A percentile compares a stretch with the other conserved stretches of the same genome.
Evolutionary conservation across 2,797 vertebrate species (phyloP).

Genomic region (Anableps anableps): DNA sequence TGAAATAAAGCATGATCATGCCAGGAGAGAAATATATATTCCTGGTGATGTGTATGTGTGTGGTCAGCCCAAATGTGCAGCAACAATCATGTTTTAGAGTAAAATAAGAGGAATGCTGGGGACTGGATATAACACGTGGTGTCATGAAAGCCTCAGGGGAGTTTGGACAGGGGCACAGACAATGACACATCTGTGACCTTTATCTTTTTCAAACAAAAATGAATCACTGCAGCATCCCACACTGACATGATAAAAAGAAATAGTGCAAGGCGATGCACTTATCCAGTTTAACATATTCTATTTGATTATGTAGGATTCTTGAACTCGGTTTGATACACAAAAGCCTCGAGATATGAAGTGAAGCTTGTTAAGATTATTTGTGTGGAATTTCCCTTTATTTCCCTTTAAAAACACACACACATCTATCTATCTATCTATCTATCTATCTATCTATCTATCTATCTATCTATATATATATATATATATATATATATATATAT

Average conservation of each 20-base stretch:
- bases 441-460: neutral
- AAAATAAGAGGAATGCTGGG: conserved; percentile 4
- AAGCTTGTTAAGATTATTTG: conserved; percentile 15
- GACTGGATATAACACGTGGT: conserved; percentile 46
- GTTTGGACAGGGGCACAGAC: conserved; percentile 55
- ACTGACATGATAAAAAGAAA: conserved; percentile 51
- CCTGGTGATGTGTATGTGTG: conserved; percentile 4
- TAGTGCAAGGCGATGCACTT: conserved; percentile 7
- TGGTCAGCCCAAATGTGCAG: conserved; percentile 15
- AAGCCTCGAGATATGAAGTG: neutral
- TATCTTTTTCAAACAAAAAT: conserved; percentile 60
- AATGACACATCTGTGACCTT: conserved; percentile 76
- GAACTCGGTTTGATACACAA: conserved; percentile 12
- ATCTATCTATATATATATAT: neutral
- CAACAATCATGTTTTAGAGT: conserved; percentile 10
- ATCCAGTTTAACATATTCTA: conserved; percentile 35
- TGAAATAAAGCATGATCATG: conserved; percentile 15
- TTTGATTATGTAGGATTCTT: conserved; percentile 34
- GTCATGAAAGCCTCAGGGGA: conserved; percentile 53
- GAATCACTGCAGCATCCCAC: conserved; percentile 38
- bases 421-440: too few species aligned
- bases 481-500: neutral
- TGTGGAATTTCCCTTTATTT: conserved; percentile 1
- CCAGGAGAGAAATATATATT: neutral
- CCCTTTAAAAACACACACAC: conserved; percentile 26